Evolutionary conservation across 2,113 vertebrate genomes (phyloP).

Genomic region (Malaclemys terrapin): DNA sequence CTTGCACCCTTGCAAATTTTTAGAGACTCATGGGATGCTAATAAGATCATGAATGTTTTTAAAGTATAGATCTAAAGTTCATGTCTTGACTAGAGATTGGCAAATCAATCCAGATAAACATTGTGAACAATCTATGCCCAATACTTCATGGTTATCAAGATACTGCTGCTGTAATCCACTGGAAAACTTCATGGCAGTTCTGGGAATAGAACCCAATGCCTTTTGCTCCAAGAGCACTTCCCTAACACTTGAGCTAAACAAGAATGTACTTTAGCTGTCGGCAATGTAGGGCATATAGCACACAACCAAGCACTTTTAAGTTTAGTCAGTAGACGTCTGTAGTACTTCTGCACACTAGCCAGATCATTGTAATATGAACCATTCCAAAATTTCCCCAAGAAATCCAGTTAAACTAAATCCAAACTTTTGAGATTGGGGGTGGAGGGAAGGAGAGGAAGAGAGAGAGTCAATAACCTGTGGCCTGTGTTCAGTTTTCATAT

Average conservation of each 20-base stretch:
- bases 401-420: not conserved
- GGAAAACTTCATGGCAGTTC: not conserved
- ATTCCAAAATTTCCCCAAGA: not conserved
- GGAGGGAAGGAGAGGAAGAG: not conserved
- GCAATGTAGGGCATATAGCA: fast-evolving
- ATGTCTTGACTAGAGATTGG: not conserved
- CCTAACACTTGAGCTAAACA: not conserved
- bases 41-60: not conserved
- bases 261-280: not conserved
- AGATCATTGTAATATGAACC: not conserved
- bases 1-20: not conserved
- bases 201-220: not conserved
- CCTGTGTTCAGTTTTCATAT: not conserved
- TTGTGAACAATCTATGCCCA: not conserved
- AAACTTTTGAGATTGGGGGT: not conserved
- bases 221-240: not conserved
- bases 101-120: not conserved
- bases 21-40: not conserved
- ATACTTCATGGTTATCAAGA: not conserved
- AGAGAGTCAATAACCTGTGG: not conserved
- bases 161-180: not conserved
- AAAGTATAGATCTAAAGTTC: not conserved
- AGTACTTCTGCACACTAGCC: not conserved
- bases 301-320: not conserved
- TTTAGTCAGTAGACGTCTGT: not conserved